Conservation (phyloP, 2,888 invertebrate species). For the Perdita meconis region DNA sequence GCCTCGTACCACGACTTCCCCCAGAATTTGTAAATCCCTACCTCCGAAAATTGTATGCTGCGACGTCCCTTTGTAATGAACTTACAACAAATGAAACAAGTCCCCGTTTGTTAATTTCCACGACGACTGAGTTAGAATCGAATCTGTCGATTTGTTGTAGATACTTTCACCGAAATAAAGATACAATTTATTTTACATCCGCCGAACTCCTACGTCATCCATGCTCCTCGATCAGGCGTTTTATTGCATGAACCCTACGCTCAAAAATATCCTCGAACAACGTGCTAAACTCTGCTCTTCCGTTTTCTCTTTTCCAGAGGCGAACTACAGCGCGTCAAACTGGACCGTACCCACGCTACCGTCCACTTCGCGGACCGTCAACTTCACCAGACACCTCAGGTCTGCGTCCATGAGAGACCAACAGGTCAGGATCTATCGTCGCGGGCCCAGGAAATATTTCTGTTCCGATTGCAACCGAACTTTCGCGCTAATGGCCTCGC, state of each 20-base stretch:
- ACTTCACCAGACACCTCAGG: slow-evolving; percentile 71
- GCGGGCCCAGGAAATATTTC: slow-evolving; percentile 75
- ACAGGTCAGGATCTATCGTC: slow-evolving; percentile 37
- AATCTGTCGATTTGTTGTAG: neutral
- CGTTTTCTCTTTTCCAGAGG: slow-evolving; percentile 67
- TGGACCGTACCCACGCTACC: slow-evolving; percentile 78
- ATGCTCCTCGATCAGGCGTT: slow-evolving; percentile 5
- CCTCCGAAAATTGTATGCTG: neutral
- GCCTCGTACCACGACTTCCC: slow-evolving; percentile 64
- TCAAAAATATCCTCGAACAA: too few relatives aligned
- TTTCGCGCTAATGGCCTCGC: slow-evolving; percentile 76
- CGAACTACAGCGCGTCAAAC: slow-evolving; percentile 76
- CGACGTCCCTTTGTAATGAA: neutral
- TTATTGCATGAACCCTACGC: neutral
- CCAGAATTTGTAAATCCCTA: slow-evolving; percentile 50
- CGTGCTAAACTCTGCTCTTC: slow-evolving; percentile 16
- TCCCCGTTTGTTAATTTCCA: neutral
- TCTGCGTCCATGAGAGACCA: slow-evolving; percentile 70
- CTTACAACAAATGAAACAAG: neutral
- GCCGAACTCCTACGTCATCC: neutral
- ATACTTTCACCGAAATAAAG: slow-evolving; percentile 42
- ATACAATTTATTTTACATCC: slow-evolving; percentile 28
- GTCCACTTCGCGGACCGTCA: slow-evolving; percentile 67
- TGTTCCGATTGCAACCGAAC: slow-evolving; percentile 77
- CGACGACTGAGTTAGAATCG: neutral